Evolutionary conservation across 37 sponge, comb jelly and placozoan species (phyloP).

Genomic region (Axinella damicornis): DNA sequence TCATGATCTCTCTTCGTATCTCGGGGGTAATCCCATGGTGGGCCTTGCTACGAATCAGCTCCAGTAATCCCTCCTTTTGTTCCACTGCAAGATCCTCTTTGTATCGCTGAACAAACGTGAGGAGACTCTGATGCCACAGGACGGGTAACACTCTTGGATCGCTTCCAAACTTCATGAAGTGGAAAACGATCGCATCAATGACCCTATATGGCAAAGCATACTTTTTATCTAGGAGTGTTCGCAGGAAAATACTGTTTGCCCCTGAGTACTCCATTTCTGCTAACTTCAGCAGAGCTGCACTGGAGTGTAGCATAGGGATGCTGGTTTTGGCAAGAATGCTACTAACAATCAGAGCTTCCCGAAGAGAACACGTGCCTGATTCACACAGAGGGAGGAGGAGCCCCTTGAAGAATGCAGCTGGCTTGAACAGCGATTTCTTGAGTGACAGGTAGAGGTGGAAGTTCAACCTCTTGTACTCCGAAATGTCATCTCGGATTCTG

Average conservation of each 20-base stretch:
- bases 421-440: conserved; percentile 96
- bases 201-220: conserved; percentile 97
- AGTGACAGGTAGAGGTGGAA: conserved; percentile 95
- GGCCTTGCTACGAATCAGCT: conserved; percentile 66
- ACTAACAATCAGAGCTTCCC: conserved; percentile 96
- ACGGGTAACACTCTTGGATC: conserved; percentile 89
- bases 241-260: conserved; percentile 92
- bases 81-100: conserved; percentile 95
- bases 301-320: conserved; percentile 93
- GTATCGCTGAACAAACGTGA: conserved; percentile 93
- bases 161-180: conserved; percentile 78
- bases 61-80: conserved; percentile 90
- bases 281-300: conserved; percentile 94
- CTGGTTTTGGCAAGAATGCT: conserved; percentile 91
- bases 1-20: conserved; percentile 80
- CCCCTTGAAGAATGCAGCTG: conserved; percentile 99
- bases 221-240: conserved; percentile 95
- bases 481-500: conserved; percentile 96
- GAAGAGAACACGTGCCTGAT: conserved; percentile 89
- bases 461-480: conserved; percentile 95
- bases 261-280: conserved; percentile 98
- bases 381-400: conserved; percentile 93
- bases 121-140: conserved; percentile 95
- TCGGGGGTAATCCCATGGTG: conserved; percentile 81
- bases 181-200: conserved; percentile 88